phyloP scores from a whole-genome alignment of 2,888 invertebrate genomes.

The Cephus spinipes region DNA sequence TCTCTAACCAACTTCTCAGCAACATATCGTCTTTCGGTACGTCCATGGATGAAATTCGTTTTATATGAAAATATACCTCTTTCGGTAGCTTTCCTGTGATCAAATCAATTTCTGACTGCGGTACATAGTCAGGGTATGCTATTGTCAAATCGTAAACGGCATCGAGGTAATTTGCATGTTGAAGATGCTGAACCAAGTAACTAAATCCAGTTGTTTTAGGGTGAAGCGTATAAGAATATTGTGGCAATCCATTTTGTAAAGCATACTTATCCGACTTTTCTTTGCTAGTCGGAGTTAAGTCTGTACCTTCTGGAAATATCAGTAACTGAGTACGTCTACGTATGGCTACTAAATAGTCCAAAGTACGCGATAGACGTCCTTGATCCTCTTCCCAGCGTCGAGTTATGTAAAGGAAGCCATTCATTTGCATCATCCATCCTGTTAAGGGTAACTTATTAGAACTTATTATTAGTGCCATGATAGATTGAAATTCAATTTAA shows the following conservation, averaged over 20 bases:
- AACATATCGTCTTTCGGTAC: slow-evolving; percentile 72
- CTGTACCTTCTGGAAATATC: slow-evolving; percentile 92
- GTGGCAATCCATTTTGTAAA: slow-evolving; percentile 74
- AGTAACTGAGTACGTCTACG: slow-evolving; percentile 78
- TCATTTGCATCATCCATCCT: slow-evolving; percentile 92
- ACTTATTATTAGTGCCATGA: background rate
- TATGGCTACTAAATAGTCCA: slow-evolving; percentile 79
- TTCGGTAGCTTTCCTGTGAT: slow-evolving; percentile 78
- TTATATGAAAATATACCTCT: slow-evolving; percentile 82
- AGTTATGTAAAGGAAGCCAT: slow-evolving; percentile 86
- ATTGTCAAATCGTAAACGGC: slow-evolving; percentile 89
- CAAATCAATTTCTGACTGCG: slow-evolving; percentile 81
- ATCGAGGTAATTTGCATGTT: slow-evolving; percentile 73
- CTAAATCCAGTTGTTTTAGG: slow-evolving; percentile 88
- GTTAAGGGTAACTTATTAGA: slow-evolving; percentile 31
- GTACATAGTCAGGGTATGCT: slow-evolving; percentile 81
- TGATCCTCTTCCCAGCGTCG: slow-evolving; percentile 85
- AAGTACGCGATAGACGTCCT: slow-evolving; percentile 73
- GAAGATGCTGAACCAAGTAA: slow-evolving; percentile 71
- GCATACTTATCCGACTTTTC: slow-evolving; percentile 80
- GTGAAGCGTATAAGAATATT: slow-evolving; percentile 83
- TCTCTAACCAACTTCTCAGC: slow-evolving; percentile 74
- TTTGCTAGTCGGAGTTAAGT: slow-evolving; percentile 78
- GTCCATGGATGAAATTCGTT: slow-evolving; percentile 73
- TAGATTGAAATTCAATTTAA: background rate